Conservation (phyloP, 2,113 vertebrate genomes). For the Pyrgilauda ruficollis region DNA sequence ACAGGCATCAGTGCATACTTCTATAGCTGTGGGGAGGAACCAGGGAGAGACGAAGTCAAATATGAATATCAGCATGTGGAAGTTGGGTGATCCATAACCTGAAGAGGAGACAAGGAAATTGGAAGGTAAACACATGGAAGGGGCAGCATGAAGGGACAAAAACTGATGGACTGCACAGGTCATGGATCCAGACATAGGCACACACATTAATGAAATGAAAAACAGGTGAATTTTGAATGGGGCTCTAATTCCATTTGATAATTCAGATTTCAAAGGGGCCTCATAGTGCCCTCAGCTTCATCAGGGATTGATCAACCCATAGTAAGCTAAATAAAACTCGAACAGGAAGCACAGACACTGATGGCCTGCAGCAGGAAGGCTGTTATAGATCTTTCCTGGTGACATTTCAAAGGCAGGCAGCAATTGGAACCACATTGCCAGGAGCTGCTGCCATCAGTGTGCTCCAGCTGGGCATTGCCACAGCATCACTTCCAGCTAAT, state of each 20-base stretch:
- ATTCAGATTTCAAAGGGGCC: neutral
- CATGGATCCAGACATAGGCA: neutral
- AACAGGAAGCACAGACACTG: neutral
- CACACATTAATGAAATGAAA: neutral
- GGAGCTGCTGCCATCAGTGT: accelerated
- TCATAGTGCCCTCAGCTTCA: neutral
- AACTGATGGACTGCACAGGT: neutral
- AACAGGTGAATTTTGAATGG: conserved; percentile 9
- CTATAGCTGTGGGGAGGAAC: neutral
- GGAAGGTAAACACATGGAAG: neutral
- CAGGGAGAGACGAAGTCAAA: neutral
- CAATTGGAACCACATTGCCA: conserved; percentile 13
- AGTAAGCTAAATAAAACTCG: neutral
- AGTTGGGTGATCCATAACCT: neutral
- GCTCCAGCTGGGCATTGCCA: neutral
- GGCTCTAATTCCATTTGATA: conserved; percentile 1
- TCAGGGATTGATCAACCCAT: neutral
- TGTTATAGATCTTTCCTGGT: neutral
- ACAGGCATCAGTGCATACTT: neutral
- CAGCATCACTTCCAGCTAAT: neutral
- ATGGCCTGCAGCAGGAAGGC: neutral
- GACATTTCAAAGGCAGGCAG: conserved; percentile 18
- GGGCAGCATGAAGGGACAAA: neutral
- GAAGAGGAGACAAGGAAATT: neutral
- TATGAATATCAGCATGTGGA: neutral